Base-by-base conservation (phyloP, 37 sponge, comb jelly and placozoan species). In the Oopsacas minuta region DNA sequence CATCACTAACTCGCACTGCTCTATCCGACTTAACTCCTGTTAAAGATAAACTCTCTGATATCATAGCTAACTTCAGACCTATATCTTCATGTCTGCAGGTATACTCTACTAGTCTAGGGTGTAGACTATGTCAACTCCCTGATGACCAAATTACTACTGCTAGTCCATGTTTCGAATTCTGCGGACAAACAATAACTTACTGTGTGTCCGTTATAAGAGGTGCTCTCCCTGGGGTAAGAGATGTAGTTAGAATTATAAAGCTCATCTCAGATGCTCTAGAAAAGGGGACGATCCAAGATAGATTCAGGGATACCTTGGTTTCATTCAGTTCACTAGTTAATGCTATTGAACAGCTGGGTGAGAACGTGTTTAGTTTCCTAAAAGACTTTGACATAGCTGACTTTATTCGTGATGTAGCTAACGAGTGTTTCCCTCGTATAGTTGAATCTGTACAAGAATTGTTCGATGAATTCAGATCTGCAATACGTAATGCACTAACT, bases 361-460 rank as follows among this genome's bases (percentile, higher is more conserved):
- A 61, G 75, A 61, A 12, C 28, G 75, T 61, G 20, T 32, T 61
- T 61, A n/a, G 22, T 5, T 61, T 61, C 75, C 20, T 61, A 25
- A 25, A 61, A n/a, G 75, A 12, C 5, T 61, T 61, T 61, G 75
- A 61, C 28, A 20, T 61, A 5, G 75, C 30, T 61, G 75, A 61
- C 32, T 61, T 61, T 61, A 61, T 61, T 34, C 75, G 75, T n/a
- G 75, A 61, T 12, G 75, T 61, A 61, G 75, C 75, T 61, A 61
- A n/a, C 75, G 75, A 61, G 30, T 61, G 75, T 12, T 61, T 61
- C 30, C 75, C 75, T 61, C 32, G 75, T 32, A n/a, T 61, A 25
- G 22, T 3, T 12, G 5, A 10, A 12, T 25, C 5, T 61, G 28
- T 61, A 32, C 20, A 34, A 25, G 30, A n/a, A 3, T 34, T 61